Base-by-base conservation (phyloP, 2,113 vertebrate genomes). In the Tautogolabrus adspersus region DNA sequence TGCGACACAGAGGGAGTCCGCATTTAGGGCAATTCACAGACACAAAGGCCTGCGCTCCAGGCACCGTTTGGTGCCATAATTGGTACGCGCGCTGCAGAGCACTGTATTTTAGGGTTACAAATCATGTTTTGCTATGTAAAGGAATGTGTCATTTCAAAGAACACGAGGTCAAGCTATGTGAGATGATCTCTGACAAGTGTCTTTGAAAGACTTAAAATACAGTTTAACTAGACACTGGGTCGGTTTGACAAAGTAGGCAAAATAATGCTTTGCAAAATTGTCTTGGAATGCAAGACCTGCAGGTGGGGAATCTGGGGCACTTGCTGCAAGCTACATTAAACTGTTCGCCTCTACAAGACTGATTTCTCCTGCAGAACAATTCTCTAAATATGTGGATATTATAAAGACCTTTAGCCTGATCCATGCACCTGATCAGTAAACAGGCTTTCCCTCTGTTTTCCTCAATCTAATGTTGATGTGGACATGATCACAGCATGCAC, bases 121-220 rank as follows among this genome's bases (percentile, higher is more conserved):
- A 91, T 87, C 84, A 87, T 82, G 77, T 77, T 84, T 86, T 79
- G 74, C 83, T 81, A n/a, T 59, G 61, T 51, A 60, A 61, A 86
- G 77, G 85, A 89, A 91, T 87, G 80, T 84, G 75, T 81, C 68
- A 83, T 87, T 91, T 91, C 68, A 93, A 91, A 82, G 61, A 84
- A 82, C 89, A 71, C 21, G 30, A 51, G 64, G 49, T 54, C 42
- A 21, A 76, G 72, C 75, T 61, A 65, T 72, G 66, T 73, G 56
- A 84, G 73, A 77, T 71, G 64, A 64, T 61, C 46, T 78, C 61
- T 62, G 46, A 83, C 62, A 74, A 67, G 69, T 65, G 59, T 78
- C 71, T 83, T 74, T 76, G 66, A 87, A 83, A 77, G 8, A 61
- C 58, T 60, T 73, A 62, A 67, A 88, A 76, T 59, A 72, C 54